Evolutionary conservation across 2,113 vertebrate genomes (phyloP), one percentile per base, ranked within the genome.

Genomic region (Lagenorhynchus albirostris): DNA sequence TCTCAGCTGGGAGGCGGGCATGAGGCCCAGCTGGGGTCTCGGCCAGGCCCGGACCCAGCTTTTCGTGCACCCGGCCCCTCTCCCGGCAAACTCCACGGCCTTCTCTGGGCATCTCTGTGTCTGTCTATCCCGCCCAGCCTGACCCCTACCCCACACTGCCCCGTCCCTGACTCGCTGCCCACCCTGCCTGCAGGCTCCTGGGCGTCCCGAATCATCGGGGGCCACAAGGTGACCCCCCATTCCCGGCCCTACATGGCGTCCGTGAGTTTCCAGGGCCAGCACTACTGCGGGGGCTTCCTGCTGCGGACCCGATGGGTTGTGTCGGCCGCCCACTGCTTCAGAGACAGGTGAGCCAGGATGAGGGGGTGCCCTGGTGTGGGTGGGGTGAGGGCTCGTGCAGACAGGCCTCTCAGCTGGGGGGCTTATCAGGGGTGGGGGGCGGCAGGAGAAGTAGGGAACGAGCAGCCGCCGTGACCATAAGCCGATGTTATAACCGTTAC

Each of bases 211-310:
- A 99, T 99, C 92, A 97, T 99, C 0, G 99, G 99, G 20, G 99
- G 99, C 1, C 98, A 55, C 0, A 98, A 79, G 0, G 98, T 95
- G 29, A 98, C 36, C 3, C 98, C 99, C 10, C 99, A 99, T 58
- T 99, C 99, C 60, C 96, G 98, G 94, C 99, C 99, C 79, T 99
- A 99, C 98, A 98, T 99, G 96, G 99, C 97, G 2, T 99, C 98
- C 4, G 97, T 99, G 97, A 97, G 97, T 85, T 31, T 98, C 2
- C 29, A 96, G 0, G 98, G 98, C 62, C 17, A 94, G 41, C 98
- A 98, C 2, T 0, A 97, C 89, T 99, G 99, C 0, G 98, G 98
- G 38, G 99, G 99, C 62, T 98, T 98, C 96, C 95, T 99, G 82
- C 95, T 99, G 50, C 93, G 9, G 6, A 63, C 89, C 67, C 90